Evolutionary conservation across 2,113 vertebrate species (phyloP).

Genomic region (Rousettus leschenaultii): DNA sequence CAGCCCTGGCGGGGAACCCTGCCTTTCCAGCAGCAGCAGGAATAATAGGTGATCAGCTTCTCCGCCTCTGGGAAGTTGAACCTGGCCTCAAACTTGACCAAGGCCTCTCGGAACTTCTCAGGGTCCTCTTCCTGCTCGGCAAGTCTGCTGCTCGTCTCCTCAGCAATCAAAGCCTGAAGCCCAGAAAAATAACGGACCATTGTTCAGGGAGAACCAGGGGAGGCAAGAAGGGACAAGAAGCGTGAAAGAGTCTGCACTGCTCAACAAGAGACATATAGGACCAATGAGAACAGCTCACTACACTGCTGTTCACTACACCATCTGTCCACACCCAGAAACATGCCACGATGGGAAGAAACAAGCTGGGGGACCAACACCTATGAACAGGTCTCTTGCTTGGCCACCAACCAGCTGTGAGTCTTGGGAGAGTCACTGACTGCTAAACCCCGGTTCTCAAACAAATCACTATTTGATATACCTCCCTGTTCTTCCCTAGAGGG

Average conservation of each 20-base stretch:
- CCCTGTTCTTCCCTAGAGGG: not conserved
- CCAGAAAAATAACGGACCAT: not conserved
- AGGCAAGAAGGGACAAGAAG: not conserved
- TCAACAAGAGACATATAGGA: not conserved
- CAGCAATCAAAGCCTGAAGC: constrained; percentile 93
- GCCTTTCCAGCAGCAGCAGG: constrained; percentile 98
- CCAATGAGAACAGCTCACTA: accelerated
- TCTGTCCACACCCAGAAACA: not conserved
- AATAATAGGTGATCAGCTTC: constrained; percentile 94
- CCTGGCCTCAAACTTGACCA: constrained; percentile 92
- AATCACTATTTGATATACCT: not conserved
- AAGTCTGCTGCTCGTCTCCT: constrained; percentile 91
- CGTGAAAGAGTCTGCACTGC: accelerated
- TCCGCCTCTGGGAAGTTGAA: constrained; percentile 94
- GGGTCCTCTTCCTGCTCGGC: constrained; percentile 94
- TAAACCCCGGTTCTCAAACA: not conserved
- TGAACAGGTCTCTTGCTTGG: not conserved
- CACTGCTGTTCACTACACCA: too few relatives aligned
- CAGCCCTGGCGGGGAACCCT: constrained; percentile 97
- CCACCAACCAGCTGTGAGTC: not conserved
- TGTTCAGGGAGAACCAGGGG: not conserved
- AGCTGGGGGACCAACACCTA: not conserved
- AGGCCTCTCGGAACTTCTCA: constrained; percentile 91
- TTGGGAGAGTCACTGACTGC: not conserved
- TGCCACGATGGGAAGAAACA: accelerated